These are phyloP conservation scores for Zhuqinia jingwanae DNA, from an alignment of 2,888 invertebrate genomes.

Conservation along the genomic window DNA sequence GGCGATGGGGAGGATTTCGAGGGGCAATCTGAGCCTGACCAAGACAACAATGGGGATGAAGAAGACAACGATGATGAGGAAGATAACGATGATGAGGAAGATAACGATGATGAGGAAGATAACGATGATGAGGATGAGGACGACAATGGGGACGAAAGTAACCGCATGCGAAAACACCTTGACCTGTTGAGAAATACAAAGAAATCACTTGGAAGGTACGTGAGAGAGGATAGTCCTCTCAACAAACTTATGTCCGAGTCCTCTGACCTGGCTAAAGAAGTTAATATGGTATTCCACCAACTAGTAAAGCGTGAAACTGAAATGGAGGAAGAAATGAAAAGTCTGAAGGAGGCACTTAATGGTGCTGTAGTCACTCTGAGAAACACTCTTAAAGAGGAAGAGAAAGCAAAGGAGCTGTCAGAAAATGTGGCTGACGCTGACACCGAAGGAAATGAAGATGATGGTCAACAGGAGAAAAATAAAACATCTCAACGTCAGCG, in stretches of 20 bases:
- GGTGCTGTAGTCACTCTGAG: slow-evolving; percentile 67
- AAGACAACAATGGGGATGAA: neutral
- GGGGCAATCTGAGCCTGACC: neutral
- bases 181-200: neutral
- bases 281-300: slow-evolving; percentile 60
- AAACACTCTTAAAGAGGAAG: slow-evolving; percentile 37
- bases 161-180: too few relatives aligned
- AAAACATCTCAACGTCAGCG: neutral
- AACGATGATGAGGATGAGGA: slow-evolving; percentile 26
- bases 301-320: slow-evolving; percentile 67
- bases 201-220: slow-evolving; percentile 17
- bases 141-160: neutral
- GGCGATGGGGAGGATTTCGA: neutral
- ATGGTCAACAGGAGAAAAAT: neutral
- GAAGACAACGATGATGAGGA: neutral
- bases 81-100: slow-evolving; percentile 5
- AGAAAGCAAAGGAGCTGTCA: neutral
- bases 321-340: slow-evolving; percentile 69
- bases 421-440: neutral
- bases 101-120: neutral
- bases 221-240: slow-evolving; percentile 24
- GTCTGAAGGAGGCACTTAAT: slow-evolving; percentile 65
- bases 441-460: neutral
- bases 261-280: slow-evolving; percentile 70
- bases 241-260: slow-evolving; percentile 67